Evolutionary conservation across 2,113 vertebrate species (phyloP).

Genomic region (Gymnarchus niloticus): DNA sequence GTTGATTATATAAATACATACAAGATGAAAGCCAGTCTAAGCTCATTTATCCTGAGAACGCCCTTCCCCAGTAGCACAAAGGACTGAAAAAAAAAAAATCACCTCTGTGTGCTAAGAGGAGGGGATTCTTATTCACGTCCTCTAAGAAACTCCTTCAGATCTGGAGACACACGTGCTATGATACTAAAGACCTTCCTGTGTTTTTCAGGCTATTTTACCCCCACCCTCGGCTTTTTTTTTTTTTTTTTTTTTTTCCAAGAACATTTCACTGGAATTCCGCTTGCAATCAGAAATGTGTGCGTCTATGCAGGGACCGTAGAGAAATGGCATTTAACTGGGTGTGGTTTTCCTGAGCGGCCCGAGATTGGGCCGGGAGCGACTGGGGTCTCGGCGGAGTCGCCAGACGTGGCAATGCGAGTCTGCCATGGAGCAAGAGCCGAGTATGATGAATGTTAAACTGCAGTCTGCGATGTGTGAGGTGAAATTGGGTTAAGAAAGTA

Average conservation of each 20-base stretch:
- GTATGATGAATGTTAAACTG: neutral
- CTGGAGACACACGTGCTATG: neutral
- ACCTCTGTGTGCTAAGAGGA: neutral
- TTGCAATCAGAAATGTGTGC: slow-evolving; percentile 42
- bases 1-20: neutral
- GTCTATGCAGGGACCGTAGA: slow-evolving; percentile 45
- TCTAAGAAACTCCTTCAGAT: neutral
- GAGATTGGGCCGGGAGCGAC: slow-evolving; percentile 42
- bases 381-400: slow-evolving; percentile 35
- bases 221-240: neutral
- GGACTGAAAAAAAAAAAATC: neutral
- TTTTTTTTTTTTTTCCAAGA: slow-evolving; percentile 31
- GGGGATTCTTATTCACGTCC: neutral
- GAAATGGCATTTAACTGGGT: slow-evolving; percentile 55
- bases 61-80: no score
- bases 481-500: neutral
- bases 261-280: slow-evolving; percentile 43
- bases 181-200: slow-evolving; percentile 38
- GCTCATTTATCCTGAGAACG: no score
- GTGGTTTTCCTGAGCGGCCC: slow-evolving; percentile 58
- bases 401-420: neutral
- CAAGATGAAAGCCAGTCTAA: neutral
- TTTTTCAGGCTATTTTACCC: neutral
- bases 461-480: neutral
- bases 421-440: neutral